Percentiles rank a stretch among this genome's conserved stretches.
Evolutionary conservation across 2,113 vertebrate species (phyloP).

Genomic region (Semicossyphus pulcher): DNA sequence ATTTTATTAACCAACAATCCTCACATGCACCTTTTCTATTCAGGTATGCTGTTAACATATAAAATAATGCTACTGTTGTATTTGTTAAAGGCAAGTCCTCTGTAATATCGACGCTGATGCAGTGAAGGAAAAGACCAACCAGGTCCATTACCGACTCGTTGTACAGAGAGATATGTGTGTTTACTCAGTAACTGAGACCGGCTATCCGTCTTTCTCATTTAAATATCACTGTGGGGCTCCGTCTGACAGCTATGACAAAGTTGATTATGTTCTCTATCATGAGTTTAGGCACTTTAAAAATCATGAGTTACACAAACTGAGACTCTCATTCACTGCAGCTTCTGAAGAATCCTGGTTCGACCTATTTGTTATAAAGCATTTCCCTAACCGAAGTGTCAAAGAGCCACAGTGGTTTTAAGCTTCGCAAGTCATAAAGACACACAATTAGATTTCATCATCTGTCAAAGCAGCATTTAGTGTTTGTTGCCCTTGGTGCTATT

Average conservation of each 20-base stretch:
- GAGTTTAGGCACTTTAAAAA: neutral
- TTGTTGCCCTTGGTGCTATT: slow-evolving; percentile 11
- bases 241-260: neutral
- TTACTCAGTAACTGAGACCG: slow-evolving; percentile 18
- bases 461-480: neutral
- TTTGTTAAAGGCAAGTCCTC: neutral
- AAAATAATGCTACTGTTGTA: neutral
- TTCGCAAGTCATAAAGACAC: neutral
- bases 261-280: slow-evolving; percentile 3
- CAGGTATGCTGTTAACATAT: neutral
- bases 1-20: neutral
- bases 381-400: neutral
- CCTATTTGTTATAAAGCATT: neutral
- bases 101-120: too few species aligned
- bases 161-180: neutral
- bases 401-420: neutral
- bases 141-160: neutral
- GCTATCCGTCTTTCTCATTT: neutral
- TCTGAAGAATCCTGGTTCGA: neutral
- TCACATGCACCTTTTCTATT: neutral
- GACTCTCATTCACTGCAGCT: neutral
- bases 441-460: too few species aligned
- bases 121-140: neutral
- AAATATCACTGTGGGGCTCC: neutral
- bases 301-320: neutral